Conservation (phyloP, 2,797 vertebrate genomes). For the Myotis pilosus region DNA sequence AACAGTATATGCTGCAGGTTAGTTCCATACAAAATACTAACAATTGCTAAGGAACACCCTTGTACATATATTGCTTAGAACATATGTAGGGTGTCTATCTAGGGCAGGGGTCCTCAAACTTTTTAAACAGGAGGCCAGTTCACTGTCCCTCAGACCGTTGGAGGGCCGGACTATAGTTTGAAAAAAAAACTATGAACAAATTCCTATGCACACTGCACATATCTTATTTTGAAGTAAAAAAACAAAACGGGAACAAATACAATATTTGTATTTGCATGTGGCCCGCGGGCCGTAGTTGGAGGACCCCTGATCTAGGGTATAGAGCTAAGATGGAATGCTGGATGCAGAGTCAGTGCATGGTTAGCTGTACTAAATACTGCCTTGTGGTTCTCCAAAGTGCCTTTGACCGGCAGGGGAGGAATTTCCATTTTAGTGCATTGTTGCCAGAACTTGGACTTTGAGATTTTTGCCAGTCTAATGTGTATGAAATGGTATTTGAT, state of each 20-base stretch:
- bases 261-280: no score
- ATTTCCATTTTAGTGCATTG: not conserved
- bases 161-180: no score
- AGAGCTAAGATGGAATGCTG: not conserved
- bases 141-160: no score
- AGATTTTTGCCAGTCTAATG: not conserved
- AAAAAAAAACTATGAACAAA: no score
- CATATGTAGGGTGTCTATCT: not conserved
- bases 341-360: not conserved
- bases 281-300: no score
- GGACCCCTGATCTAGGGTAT: not conserved
- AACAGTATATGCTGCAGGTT: not conserved
- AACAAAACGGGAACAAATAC: no score
- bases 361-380: not conserved
- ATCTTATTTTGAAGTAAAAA: no score
- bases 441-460: slow-evolving; percentile 17
- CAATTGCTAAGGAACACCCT: not conserved
- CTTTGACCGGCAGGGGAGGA: not conserved
- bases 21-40: not conserved
- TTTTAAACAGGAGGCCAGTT: no score
- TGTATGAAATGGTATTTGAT: not conserved
- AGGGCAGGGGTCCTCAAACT: no score
- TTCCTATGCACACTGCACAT: no score
- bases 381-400: not conserved
- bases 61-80: not conserved